These are phyloP conservation scores for Dioctria rufipes DNA, from an alignment of 2,888 invertebrate species.

Conservation along the genomic window DNA sequence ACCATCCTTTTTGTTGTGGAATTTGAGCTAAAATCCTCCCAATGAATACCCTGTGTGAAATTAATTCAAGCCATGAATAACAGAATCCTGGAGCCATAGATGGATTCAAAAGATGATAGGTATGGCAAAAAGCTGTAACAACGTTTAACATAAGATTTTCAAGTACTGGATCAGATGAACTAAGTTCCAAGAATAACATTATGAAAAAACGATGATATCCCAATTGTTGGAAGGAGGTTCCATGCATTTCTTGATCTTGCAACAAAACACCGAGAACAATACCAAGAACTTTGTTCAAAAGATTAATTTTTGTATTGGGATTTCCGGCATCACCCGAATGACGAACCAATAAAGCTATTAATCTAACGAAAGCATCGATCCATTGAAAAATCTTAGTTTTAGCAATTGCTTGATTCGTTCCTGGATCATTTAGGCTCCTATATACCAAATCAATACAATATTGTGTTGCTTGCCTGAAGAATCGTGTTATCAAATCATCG, in stretches of 20 bases:
- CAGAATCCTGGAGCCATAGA: conserved; percentile 96
- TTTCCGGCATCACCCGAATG: conserved; percentile 92
- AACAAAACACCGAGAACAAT: conserved; percentile 96
- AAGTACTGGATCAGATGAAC: conserved; percentile 91
- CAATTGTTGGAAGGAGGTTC: conserved; percentile 90
- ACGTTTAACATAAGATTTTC: conserved; percentile 92
- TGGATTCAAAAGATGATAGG: conserved; percentile 93
- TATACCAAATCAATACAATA: conserved; percentile 97
- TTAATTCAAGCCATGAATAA: conserved; percentile 98
- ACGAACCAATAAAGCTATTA: conserved; percentile 95
- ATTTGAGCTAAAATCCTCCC: conserved; percentile 92
- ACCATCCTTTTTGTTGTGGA: conserved; percentile 96
- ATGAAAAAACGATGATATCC: conserved; percentile 98
- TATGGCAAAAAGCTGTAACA: conserved; percentile 96
- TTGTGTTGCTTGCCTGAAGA: conserved; percentile 96
- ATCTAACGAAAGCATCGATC: conserved; percentile 94
- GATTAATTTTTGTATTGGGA: conserved; percentile 92
- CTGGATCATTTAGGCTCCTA: conserved; percentile 83
- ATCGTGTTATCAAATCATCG: conserved; percentile 96
- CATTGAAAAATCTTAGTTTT: conserved; percentile 96
- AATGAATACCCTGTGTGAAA: conserved; percentile 96
- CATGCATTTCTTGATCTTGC: conserved; percentile 95
- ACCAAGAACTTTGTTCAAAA: conserved; percentile 94
- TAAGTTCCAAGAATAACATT: conserved; percentile 96
- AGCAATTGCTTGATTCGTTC: conserved; percentile 77